Conservation (phyloP, 2,113 vertebrate genomes). For the Ibidorhyncha struthersii region DNA sequence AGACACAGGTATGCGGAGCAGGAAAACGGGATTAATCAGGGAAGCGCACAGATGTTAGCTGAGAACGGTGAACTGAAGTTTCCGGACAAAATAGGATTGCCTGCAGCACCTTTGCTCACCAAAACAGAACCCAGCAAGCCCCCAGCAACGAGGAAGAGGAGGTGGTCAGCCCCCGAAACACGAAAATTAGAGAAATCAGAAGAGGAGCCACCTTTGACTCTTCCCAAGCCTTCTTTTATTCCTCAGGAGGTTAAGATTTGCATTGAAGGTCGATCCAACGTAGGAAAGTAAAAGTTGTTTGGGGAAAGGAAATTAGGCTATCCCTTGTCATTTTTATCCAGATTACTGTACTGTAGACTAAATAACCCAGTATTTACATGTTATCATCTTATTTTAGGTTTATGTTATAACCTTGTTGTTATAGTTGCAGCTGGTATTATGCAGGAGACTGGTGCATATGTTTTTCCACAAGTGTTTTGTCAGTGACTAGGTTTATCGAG, state of each 20-base stretch:
- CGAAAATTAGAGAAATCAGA: slow-evolving; percentile 93
- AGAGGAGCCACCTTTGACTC: slow-evolving; percentile 93
- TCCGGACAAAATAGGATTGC: slow-evolving; percentile 81
- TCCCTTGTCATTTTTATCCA: slow-evolving; percentile 82
- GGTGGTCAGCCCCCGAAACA: slow-evolving; percentile 97
- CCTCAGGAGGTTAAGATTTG: slow-evolving; percentile 98
- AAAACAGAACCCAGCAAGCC: slow-evolving; percentile 83
- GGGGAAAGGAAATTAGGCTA: slow-evolving; percentile 73
- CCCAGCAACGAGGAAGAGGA: slow-evolving; percentile 85
- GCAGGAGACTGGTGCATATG: slow-evolving; percentile 83
- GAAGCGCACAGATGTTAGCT: slow-evolving; percentile 77
- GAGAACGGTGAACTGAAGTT: slow-evolving; percentile 92
- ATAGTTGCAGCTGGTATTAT: slow-evolving; percentile 85
- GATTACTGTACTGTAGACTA: slow-evolving; percentile 94
- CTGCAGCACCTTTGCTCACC: slow-evolving; percentile 77
- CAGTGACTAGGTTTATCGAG: slow-evolving; percentile 59
- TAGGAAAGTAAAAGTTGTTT: slow-evolving; percentile 89
- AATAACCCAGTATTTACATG: slow-evolving; percentile 91
- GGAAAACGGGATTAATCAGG: slow-evolving; percentile 91
- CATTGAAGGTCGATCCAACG: slow-evolving; percentile 97
- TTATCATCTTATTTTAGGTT: slow-evolving; percentile 91
- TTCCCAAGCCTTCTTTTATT: slow-evolving; percentile 96
- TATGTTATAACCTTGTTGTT: slow-evolving; percentile 88
- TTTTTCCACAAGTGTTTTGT: slow-evolving; percentile 76
- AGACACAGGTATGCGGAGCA: slow-evolving; percentile 85